Base-by-base conservation (phyloP, 1,140 invertebrate species). In the Solen grandis region DNA sequence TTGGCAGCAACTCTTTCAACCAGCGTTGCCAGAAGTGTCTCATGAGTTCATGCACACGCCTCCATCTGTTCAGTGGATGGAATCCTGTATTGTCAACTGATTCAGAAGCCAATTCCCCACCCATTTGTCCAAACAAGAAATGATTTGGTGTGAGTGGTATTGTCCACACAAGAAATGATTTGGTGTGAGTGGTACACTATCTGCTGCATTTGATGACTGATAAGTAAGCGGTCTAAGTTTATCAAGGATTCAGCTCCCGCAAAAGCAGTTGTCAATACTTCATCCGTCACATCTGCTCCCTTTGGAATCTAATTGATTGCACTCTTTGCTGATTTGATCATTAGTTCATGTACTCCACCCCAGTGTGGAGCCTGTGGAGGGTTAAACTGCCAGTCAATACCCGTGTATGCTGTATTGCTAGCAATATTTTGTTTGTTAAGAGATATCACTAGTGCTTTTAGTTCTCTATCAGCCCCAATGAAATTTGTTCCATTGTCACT, bases 361-460 rank as follows among this genome's bases (percentile, higher is more conserved):
- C 93, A 91, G 85, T 93, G 89, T 2, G 91, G 88, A 14, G 90
- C 86, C 14, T 57, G 22, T 25, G 92, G 88, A 0, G 93, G 92
- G 73, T 91, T 92, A 75, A 93, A 92, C 41, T 91, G 69, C 92
- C 92, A 93, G 31, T 85, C 63, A 0, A 92, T 90, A n/a, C 77
- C 86, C 66, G 60, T 27, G 33, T 62, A 62, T 27, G 68, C 70
- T 35, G 35, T 62, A 31, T 59, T 50, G n/a, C 55, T 33, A 25
- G 25, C 0, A 31, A 73, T 35, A 22, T 74, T 73, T 29, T 74
- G 16, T 62, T 62, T 33, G 22, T 80, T 68, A 52, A 80, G 4
- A 29, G 31, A 19, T 31, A 22, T 27, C 10, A 36, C 16, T 19
- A 74, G 52, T 35, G 55, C 69, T 33, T n/a, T 25, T 25, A 81